These are phyloP conservation scores for Trinorchestia longiramus DNA, from an alignment of 1,140 invertebrate genomes.

Conservation along the genomic window DNA sequence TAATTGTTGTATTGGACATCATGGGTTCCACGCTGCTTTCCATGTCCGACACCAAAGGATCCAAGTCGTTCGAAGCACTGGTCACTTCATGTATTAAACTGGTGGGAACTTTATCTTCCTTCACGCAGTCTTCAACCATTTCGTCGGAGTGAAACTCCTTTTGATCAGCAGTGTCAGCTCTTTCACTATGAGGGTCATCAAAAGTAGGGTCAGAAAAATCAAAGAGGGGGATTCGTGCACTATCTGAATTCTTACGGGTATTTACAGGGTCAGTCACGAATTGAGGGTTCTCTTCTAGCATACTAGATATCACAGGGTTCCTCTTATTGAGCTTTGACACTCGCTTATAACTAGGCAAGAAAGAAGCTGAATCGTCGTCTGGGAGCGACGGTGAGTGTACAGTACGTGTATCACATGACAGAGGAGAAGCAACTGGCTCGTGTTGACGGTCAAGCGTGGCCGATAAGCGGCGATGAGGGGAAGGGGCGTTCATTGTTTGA, in stretches of 20 bases:
- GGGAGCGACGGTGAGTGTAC: background rate
- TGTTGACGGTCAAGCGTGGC: slow-evolving; percentile 8
- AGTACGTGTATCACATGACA: background rate
- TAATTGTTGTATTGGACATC: background rate
- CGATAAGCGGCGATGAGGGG: background rate
- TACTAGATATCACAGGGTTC: slow-evolving; percentile 49
- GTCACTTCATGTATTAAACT: too few relatives aligned
- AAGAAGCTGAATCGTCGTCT: background rate
- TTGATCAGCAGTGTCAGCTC: background rate
- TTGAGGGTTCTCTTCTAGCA: slow-evolving; percentile 46
- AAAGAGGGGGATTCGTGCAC: background rate
- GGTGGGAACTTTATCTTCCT: background rate
- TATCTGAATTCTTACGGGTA: background rate
- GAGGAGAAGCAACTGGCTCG: background rate
- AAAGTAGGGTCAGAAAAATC: background rate
- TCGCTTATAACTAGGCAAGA: slow-evolving; percentile 40
- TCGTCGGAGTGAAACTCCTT: background rate
- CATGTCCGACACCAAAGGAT: background rate
- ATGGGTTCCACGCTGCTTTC: background rate
- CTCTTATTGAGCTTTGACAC: slow-evolving; percentile 43
- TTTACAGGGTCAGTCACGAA: background rate
- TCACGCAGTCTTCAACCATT: background rate
- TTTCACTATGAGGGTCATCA: background rate
- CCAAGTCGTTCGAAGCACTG: background rate
- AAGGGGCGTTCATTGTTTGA: slow-evolving; percentile 11